These are phyloP conservation scores for Urophycis tenuis DNA, from an alignment of 2,797 vertebrate species.

Conservation along the genomic window DNA sequence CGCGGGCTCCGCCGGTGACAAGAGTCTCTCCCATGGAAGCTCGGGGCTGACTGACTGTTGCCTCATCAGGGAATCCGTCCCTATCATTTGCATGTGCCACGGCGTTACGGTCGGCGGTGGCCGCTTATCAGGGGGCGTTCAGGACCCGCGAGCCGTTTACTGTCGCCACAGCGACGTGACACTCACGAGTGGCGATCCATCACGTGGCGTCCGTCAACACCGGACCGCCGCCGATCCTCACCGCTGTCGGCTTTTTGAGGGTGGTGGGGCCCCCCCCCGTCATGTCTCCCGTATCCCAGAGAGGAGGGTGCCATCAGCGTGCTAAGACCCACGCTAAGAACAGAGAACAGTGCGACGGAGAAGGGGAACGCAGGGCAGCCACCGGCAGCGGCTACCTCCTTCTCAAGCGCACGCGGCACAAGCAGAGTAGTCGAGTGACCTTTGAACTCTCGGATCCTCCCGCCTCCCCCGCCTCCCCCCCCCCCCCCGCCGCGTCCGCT, in stretches of 20 bases:
- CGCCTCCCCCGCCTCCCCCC: too few relatives aligned
- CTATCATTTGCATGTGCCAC: constrained; percentile 57
- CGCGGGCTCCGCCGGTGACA: constrained; percentile 49
- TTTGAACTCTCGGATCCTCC: constrained; percentile 32
- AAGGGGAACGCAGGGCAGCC: background rate
- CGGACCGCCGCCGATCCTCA: background rate
- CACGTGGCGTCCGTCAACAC: constrained; percentile 21
- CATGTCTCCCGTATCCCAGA: too few relatives aligned
- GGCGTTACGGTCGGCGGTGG: constrained; percentile 61
- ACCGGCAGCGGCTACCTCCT: too few relatives aligned
- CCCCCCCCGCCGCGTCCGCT: too few relatives aligned
- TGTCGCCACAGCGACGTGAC: constrained; percentile 35
- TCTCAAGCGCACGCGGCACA: too few relatives aligned
- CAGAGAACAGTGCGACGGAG: too few relatives aligned
- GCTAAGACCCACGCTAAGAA: too few relatives aligned
- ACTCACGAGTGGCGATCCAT: constrained; percentile 28
- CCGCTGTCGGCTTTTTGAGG: background rate
- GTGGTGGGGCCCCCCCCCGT: too few relatives aligned
- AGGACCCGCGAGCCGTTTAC: constrained; percentile 38
- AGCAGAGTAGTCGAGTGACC: too few relatives aligned
- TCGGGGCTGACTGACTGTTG: constrained; percentile 40
- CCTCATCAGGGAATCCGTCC: constrained; percentile 41
- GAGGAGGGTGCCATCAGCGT: too few relatives aligned
- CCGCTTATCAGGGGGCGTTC: constrained; percentile 49
- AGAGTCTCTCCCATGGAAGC: constrained; percentile 46